Percentiles rank a stretch among this genome's conserved stretches.
Conservation (phyloP, 2,888 invertebrate species). For the Exephanes ischioxanthus region DNA sequence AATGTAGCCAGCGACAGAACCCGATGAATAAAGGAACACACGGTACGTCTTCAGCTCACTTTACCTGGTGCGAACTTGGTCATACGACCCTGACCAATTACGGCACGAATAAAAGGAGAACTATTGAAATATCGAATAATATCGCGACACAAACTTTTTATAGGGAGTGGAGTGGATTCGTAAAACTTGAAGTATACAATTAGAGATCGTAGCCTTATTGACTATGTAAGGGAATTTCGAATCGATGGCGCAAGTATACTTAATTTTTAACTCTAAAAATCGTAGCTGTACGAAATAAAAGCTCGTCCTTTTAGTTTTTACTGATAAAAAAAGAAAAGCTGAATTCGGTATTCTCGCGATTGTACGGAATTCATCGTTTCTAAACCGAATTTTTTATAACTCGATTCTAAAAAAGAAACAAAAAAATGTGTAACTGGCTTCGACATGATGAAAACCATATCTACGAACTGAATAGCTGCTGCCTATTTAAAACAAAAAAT, state of each 20-base stretch:
- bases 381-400: conserved; percentile 61
- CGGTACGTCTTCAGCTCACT: too few species aligned
- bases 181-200: conserved; percentile 63
- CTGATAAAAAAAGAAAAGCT: conserved; percentile 14
- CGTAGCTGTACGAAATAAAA: conserved; percentile 15
- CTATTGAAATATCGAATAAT: neutral
- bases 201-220: conserved; percentile 65
- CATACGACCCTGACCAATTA: neutral
- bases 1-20: too few species aligned
- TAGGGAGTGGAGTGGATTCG: neutral
- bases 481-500: conserved; percentile 72
- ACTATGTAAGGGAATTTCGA: conserved; percentile 57
- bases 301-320: conserved; percentile 11
- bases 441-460: conserved; percentile 77
- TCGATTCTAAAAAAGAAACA: conserved; percentile 54
- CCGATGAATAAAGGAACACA: too few species aligned
- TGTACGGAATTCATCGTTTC: conserved; percentile 50
- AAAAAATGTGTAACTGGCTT: conserved; percentile 69
- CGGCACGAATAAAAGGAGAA: neutral
- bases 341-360: conserved; percentile 33
- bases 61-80: neutral
- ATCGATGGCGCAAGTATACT: conserved; percentile 20
- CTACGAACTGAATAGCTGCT: conserved; percentile 77
- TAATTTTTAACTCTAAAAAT: conserved; percentile 13
- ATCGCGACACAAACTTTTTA: neutral